Evolutionary conservation across 2,113 vertebrate species (phyloP).

Genomic region (Rhinolophus sinicus): DNA sequence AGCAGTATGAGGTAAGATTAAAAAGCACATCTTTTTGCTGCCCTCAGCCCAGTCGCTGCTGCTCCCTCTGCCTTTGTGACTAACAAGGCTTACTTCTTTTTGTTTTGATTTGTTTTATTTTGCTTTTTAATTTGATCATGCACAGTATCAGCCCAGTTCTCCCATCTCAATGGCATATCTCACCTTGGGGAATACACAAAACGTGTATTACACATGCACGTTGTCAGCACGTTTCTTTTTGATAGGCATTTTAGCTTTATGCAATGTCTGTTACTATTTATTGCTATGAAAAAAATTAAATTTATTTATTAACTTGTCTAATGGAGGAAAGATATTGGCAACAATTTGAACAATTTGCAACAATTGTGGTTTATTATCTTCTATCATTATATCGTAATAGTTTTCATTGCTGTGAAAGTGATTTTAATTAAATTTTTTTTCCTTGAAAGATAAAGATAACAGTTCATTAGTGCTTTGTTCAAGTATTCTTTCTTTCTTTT

Average conservation of each 20-base stretch:
- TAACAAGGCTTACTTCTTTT: background rate
- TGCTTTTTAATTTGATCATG: background rate
- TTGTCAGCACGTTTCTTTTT: background rate
- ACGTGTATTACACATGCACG: background rate
- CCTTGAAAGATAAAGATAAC: background rate
- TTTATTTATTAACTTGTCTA: background rate
- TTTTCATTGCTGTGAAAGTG: background rate
- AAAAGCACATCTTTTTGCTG: conserved; percentile 45
- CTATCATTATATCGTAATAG: background rate
- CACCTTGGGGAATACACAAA: background rate
- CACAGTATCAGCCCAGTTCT: conserved; percentile 32
- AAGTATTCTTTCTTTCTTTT: background rate
- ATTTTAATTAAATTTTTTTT: conserved; percentile 16
- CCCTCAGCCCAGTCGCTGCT: background rate
- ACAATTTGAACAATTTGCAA: background rate
- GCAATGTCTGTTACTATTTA: background rate
- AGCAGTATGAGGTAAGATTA: conserved; percentile 64
- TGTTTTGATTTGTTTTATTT: background rate
- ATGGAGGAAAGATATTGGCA: background rate
- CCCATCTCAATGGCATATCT: conserved; percentile 20
- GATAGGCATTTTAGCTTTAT: background rate
- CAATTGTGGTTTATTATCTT: background rate
- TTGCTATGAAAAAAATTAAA: background rate
- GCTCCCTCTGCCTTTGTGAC: conserved; percentile 44
- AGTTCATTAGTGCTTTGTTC: background rate